Evolutionary conservation across 2,888 invertebrate genomes (phyloP).

Genomic region (Heteromurus nitidus): DNA sequence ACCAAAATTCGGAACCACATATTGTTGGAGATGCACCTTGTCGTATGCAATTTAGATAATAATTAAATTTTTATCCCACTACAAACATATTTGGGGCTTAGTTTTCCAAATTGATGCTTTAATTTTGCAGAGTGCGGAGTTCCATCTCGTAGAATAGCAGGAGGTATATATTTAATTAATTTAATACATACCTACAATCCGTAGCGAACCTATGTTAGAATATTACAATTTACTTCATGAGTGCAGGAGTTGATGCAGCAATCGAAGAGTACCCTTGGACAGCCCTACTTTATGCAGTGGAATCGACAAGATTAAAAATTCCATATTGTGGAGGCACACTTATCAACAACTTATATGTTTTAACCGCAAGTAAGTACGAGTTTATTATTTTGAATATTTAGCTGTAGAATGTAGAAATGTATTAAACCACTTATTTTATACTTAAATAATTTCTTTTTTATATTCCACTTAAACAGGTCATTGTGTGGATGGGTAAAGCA

Average conservation of each 20-base stretch:
- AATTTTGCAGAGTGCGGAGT: conserved; percentile 40
- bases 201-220: no score
- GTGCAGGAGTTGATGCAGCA: conserved; percentile 54
- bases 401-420: background rate
- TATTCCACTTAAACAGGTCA: conserved; percentile 53
- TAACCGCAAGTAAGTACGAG: conserved; percentile 66
- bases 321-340: conserved; percentile 62
- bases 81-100: no score
- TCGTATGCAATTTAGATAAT: no score
- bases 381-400: background rate
- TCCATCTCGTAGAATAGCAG: conserved; percentile 18
- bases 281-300: conserved; percentile 51
- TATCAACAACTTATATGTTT: conserved; percentile 66
- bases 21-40: background rate
- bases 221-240: no score
- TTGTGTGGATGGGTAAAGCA: conserved; percentile 70
- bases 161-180: conserved; percentile 41
- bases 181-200: no score
- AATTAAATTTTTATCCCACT: no score
- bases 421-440: no score
- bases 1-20: background rate
- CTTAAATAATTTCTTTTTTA: background rate
- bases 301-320: conserved; percentile 34
- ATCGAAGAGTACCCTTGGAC: conserved; percentile 71
- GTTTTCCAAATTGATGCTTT: background rate